These are phyloP conservation scores for Whitmania pigra DNA, from an alignment of 1,140 invertebrate species.

Conservation along the genomic window DNA sequence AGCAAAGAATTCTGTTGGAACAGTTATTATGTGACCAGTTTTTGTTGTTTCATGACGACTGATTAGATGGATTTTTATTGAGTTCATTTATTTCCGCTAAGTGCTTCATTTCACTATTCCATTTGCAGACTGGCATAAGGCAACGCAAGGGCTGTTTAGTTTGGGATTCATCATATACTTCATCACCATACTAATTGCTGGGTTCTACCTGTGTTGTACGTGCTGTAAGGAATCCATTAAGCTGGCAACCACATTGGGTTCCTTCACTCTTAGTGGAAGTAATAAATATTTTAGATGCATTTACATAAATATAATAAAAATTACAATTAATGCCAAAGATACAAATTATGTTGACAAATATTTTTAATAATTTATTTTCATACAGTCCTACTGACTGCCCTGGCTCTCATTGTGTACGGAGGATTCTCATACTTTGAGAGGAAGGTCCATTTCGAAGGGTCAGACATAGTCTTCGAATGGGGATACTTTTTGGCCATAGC, in stretches of 20 bases:
- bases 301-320: not conserved
- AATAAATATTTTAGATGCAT: not conserved
- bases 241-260: slow-evolving; percentile 13
- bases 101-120: no score
- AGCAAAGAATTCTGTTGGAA: no score
- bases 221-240: slow-evolving; percentile 17
- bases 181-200: slow-evolving; percentile 15
- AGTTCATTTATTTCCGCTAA: no score
- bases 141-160: slow-evolving; percentile 9
- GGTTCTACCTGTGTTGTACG: slow-evolving; percentile 17
- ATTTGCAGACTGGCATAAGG: slow-evolving; percentile 16
- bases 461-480: slow-evolving; percentile 5
- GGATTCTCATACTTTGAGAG: not conserved
- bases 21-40: no score
- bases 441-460: slow-evolving; percentile 3
- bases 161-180: slow-evolving; percentile 1
- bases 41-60: no score
- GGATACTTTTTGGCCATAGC: slow-evolving; percentile 15
- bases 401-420: slow-evolving; percentile 15
- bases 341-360: not conserved
- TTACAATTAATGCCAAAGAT: not conserved
- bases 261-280: slow-evolving; percentile 9
- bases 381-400: slow-evolving; percentile 10
- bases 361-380: not conserved
- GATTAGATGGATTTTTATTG: no score